Evolutionary conservation across 2,888 invertebrate genomes (phyloP).

Genomic region (Tetheella fluctuosa): DNA sequence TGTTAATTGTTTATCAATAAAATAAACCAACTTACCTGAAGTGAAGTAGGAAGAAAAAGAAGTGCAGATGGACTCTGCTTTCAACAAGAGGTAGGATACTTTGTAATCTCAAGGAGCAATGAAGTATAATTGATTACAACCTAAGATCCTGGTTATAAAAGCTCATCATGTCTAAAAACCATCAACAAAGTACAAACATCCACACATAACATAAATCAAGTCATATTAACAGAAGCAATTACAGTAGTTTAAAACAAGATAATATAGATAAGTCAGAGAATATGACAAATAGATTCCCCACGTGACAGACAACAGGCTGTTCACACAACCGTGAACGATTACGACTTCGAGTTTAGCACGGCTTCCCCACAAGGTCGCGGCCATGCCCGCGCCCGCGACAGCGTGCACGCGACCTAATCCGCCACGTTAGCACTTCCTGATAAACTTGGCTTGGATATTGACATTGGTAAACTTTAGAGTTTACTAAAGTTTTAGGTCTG

Average conservation of each 20-base stretch:
- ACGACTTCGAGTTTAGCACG: constrained; percentile 17
- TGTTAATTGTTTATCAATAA: not conserved
- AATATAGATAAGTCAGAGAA: not conserved
- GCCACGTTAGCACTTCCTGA: not conserved
- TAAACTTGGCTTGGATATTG: not conserved
- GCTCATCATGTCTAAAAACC: too few species aligned
- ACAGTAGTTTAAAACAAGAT: not conserved
- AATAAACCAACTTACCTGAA: too few species aligned
- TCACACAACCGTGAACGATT: constrained; percentile 18
- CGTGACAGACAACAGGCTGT: constrained; percentile 10
- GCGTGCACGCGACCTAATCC: not conserved
- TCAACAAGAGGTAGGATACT: too few species aligned
- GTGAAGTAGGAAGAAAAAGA: too few species aligned
- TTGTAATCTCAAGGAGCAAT: too few species aligned
- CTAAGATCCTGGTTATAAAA: too few species aligned
- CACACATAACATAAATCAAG: too few species aligned
- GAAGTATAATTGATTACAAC: too few species aligned
- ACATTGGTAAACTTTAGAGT: not conserved
- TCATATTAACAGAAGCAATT: too few species aligned
- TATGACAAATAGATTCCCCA: not conserved
- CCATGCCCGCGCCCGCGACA: constrained; percentile 7
- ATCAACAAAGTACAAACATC: too few species aligned
- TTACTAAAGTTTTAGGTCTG: too few species aligned
- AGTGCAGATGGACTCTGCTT: too few species aligned
- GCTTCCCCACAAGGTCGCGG: constrained; percentile 23